A percentile compares a stretch with the other conserved stretches of the same genome.
These are phyloP conservation scores for Drosophila orosa DNA, from an alignment of 1,140 invertebrate genomes.

Conservation along the genomic window DNA sequence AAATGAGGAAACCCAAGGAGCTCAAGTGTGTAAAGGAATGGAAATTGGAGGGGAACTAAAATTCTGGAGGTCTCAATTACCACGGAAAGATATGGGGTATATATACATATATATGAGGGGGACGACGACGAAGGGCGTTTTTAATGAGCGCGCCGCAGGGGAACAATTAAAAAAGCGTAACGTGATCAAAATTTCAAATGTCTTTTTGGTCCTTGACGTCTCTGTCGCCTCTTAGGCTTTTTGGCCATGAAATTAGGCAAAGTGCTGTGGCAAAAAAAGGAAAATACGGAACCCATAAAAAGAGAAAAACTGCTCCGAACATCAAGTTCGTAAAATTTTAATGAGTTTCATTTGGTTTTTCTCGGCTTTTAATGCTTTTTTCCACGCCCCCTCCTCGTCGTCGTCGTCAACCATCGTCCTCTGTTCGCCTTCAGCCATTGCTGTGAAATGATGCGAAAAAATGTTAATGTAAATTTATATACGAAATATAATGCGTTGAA, in stretches of 20 bases:
- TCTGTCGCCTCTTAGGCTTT: conserved; percentile 44
- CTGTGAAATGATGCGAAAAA: conserved; percentile 73
- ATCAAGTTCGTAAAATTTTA: conserved; percentile 81
- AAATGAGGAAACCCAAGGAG: conserved; percentile 37
- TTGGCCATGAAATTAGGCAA: conserved; percentile 74
- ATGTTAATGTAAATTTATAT: conserved; percentile 81
- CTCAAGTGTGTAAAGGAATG: neutral
- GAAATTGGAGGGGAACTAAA: conserved; percentile 19
- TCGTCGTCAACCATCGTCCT: no score
- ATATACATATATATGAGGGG: neutral
- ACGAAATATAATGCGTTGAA: conserved; percentile 72
- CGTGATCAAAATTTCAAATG: conserved; percentile 81
- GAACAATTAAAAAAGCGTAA: conserved; percentile 82
- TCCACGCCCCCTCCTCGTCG: neutral
- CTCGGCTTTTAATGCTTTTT: conserved; percentile 56
- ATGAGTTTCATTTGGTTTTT: conserved; percentile 75
- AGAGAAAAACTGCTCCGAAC: conserved; percentile 76
- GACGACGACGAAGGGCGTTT: conserved; percentile 1
- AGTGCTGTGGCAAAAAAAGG: conserved; percentile 59
- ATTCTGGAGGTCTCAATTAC: conserved; percentile 69
- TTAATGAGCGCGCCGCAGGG: conserved; percentile 76
- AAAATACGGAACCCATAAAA: conserved; percentile 65
- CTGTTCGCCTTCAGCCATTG: neutral
- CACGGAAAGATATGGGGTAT: conserved; percentile 26
- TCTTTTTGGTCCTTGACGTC: conserved; percentile 73